Conservation (phyloP, 1,140 invertebrate genomes). For the Drosophila hydei region DNA sequence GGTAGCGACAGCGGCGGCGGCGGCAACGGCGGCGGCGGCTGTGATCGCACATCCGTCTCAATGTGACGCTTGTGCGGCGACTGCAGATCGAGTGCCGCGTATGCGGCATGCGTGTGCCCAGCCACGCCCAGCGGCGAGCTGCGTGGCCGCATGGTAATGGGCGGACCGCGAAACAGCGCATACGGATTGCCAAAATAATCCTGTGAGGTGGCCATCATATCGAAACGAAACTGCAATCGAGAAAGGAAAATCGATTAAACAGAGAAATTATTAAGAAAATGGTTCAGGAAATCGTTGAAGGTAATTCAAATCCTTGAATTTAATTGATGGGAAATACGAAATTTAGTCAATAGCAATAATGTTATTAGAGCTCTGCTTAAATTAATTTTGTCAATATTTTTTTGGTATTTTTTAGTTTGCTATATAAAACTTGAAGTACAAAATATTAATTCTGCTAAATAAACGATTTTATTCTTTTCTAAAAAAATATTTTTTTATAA, state of each 20-base stretch:
- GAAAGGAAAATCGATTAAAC: neutral
- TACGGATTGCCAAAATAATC: slow-evolving; percentile 83
- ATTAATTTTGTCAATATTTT: too few relatives aligned
- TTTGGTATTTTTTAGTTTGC: too few relatives aligned
- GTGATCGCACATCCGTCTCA: slow-evolving; percentile 68
- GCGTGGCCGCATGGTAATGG: slow-evolving; percentile 72
- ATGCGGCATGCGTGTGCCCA: slow-evolving; percentile 51
- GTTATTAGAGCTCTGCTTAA: too few relatives aligned
- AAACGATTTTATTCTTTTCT: too few relatives aligned
- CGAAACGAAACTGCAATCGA: neutral
- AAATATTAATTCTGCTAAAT: too few relatives aligned
- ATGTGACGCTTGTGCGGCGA: slow-evolving; percentile 76
- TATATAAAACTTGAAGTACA: too few relatives aligned
- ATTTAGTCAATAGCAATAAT: too few relatives aligned
- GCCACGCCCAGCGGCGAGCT: slow-evolving; percentile 71
- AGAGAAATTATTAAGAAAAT: neutral
- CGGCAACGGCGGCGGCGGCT: slow-evolving; percentile 65
- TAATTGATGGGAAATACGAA: too few relatives aligned
- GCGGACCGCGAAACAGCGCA: slow-evolving; percentile 77
- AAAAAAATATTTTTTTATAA: too few relatives aligned
- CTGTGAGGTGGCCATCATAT: slow-evolving; percentile 82
- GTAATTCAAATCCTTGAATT: too few relatives aligned
- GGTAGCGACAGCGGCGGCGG: slow-evolving; percentile 64
- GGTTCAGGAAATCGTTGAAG: neutral
- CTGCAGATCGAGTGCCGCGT: slow-evolving; percentile 76